Evolutionary conservation across 2,113 vertebrate genomes (phyloP).

Genomic region (Trematomus loennbergii): DNA sequence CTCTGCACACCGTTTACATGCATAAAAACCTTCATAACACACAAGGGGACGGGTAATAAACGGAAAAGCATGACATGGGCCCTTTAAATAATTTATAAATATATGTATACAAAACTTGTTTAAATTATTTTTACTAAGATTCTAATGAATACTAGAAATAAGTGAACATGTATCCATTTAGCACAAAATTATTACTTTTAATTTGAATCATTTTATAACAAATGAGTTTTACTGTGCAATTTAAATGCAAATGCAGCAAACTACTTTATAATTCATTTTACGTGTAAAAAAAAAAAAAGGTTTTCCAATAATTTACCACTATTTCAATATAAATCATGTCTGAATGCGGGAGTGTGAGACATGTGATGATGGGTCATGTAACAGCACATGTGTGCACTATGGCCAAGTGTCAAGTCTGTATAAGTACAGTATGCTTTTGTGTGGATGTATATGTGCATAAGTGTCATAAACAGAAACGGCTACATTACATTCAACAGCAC

Average conservation of each 20-base stretch:
- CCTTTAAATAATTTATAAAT: not conserved
- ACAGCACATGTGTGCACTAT: conserved; percentile 6
- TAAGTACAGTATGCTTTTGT: not conserved
- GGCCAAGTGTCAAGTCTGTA: not conserved
- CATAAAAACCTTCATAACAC: too few relatives aligned
- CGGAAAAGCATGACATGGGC: too few relatives aligned
- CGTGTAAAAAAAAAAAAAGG: not conserved
- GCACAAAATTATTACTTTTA: not conserved
- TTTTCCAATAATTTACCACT: not conserved
- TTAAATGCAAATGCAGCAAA: not conserved
- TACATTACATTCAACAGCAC: conserved; percentile 4
- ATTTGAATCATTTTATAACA: not conserved
- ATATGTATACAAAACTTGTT: not conserved
- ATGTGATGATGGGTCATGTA: conserved; percentile 38
- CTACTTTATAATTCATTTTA: not conserved
- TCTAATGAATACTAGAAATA: not conserved
- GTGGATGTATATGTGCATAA: not conserved
- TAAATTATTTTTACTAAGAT: not conserved
- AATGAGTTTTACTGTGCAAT: not conserved
- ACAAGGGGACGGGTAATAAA: too few relatives aligned
- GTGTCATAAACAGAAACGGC: not conserved
- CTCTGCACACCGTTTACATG: too few relatives aligned
- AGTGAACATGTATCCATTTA: not conserved
- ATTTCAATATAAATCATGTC: not conserved
- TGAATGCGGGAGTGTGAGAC: conserved; percentile 4